Evolutionary conservation across 2,888 invertebrate genomes (phyloP), one percentile per base, ranked within the genome.

Genomic region (Nemotelus nigrinus): DNA sequence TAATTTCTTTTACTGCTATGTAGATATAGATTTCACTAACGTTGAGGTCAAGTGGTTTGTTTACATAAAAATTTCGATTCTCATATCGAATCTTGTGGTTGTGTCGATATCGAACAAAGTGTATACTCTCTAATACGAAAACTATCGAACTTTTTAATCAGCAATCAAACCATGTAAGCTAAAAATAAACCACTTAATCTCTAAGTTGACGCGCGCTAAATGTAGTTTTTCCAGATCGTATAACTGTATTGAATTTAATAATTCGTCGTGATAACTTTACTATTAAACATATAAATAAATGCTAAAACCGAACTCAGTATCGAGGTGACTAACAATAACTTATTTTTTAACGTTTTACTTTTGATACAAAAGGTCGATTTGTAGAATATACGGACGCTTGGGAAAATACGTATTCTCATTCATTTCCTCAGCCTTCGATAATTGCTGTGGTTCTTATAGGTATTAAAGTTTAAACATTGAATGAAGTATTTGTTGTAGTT

Each of bases 401-500:
- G 89, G 91, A 84, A 91, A 91, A 88, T 89, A 92, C 88, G 90
- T 91, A 87, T 90, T 92, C 88, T 90, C 92, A 85, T 89, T 92
- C 88, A 88, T 92, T 88, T 91, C 92, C 88, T 90, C 91, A 85
- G 90, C 92, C 87, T 91, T 91, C 89, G 91, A 91, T 86, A 89
- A 90, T 85, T 92, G 92, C 90, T 92, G 91, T 89, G 90, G 91
- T 87, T 89, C 89, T 85, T 89, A 91, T 91, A 92, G 92, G 92
- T 92, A 91, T 88, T 58, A 58, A 72, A 4, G 2, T 65, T 65
- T 44, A 63, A 63, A 63, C 25, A 65, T 25, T 53, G 53, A 8
- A 53, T 53, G 25, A 25, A 25, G 25, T 25, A 25, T 25, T 53
- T 53, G 10, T 53, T 53, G 53, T 53, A 1, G 6, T 53, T 10